Evolutionary conservation across 2,888 invertebrate genomes (phyloP), one percentile per base, ranked within the genome.

Genomic region (Plagodis pulveraria): DNA sequence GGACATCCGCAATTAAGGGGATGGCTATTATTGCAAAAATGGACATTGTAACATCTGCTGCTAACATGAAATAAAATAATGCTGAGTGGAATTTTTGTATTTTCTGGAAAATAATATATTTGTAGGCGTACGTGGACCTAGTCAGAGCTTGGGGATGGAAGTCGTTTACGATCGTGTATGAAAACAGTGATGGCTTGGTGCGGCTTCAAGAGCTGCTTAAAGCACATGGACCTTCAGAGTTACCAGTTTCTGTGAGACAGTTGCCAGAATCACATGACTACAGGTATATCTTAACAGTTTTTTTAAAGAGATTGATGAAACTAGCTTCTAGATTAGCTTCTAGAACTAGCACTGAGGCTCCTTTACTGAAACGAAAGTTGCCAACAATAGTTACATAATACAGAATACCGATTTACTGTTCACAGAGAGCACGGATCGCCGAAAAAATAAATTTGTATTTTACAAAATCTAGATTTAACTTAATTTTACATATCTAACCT

Each of bases 161-260:
- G 84, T 96, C 97, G n/a, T 98, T 98, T 83, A 98, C 98, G 34
- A 97, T 99, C 73, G 97, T 99, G 72, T 99, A 99, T 87, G 98
- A 99, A 89, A 97, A 97, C 88, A 98, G 98, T 86, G 98, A 99
- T 81, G 98, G 98, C 2, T 89, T 98, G 74, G 97, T 98, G 51
- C 94, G 98, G 45, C 93, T 98, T 32, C 98, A 98, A 84, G 97
- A 97, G 82, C 92, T 98, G 62, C 94, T 98, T 50, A 98, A 98
- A 88, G 97, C 97, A 5, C 97, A 97, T 72, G 97, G 97, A 33
- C 96, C 96, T 9, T 96, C 96, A 44, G 96, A 97, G 74, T 95
- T 96, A 81, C 97, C 97, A 10, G 97, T 97, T 57, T 95, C 97
- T 2, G 97, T 97, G 10, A 93, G 97, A 65, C 97, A 98, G 79